Evolutionary conservation across 1,140 invertebrate species (phyloP).

Genomic region (Eufriesea mexicana): DNA sequence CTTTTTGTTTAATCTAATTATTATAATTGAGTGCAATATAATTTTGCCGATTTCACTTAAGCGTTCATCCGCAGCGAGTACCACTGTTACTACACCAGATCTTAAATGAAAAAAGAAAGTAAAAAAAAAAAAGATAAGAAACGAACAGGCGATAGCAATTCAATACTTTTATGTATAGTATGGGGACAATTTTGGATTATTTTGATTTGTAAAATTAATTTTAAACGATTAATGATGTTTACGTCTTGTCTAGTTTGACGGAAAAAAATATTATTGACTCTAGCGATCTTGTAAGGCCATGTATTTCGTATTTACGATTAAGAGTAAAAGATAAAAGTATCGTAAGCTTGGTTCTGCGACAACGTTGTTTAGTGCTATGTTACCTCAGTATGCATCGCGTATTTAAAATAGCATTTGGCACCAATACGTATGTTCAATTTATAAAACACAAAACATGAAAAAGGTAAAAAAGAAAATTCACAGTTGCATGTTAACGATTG

Average conservation of each 20-base stretch:
- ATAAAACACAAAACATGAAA: neutral
- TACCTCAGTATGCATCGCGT: conserved; percentile 13
- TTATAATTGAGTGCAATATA: conserved; percentile 72
- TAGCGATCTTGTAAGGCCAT: conserved; percentile 75
- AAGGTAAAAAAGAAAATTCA: neutral
- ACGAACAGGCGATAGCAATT: conserved; percentile 3
- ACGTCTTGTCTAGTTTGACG: conserved; percentile 41
- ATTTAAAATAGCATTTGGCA: conserved; percentile 19
- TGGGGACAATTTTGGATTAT: conserved; percentile 24
- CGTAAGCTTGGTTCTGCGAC: conserved; percentile 55
- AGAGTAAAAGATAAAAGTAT: conserved; percentile 54
- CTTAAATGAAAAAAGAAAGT: neutral
- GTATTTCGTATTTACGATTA: conserved; percentile 76
- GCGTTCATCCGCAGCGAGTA: conserved; percentile 26
- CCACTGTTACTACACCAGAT: conserved; percentile 25
- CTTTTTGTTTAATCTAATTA: conserved; percentile 52
- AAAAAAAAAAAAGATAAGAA: neutral
- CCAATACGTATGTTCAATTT: neutral
- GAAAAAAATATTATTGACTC: conserved; percentile 60
- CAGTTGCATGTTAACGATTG: conserved; percentile 30
- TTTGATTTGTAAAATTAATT: conserved; percentile 50
- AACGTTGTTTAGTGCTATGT: conserved; percentile 28
- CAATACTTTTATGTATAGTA: neutral
- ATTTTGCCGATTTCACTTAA: conserved; percentile 50
- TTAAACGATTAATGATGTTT: conserved; percentile 50